Base-by-base conservation (phyloP, 1,140 invertebrate genomes). In the Phortica variegata region DNA sequence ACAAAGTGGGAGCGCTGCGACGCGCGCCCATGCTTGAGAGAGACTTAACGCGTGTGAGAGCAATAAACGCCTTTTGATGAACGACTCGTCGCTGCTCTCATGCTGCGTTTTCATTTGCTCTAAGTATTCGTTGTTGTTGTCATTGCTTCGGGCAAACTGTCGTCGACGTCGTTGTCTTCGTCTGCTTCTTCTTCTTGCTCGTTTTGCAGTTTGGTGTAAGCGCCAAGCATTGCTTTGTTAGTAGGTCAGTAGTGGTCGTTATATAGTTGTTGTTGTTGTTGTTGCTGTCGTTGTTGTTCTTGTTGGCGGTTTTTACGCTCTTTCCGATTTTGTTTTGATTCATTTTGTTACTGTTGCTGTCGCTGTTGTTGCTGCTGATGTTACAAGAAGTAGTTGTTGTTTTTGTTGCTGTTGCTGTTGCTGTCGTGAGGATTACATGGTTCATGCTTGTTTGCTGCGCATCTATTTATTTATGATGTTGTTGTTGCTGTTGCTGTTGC, bases 241-340 rank as follows among this genome's bases (percentile, higher is more conserved):
- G 68, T 72, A 69, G 68, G 68, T 72, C 68, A 72, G 68, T 72
- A 65, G 68, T 72, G 68, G 68, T 60, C 58, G 56, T 57, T 40
- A 50, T n/a, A n/a, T 38, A 37, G 47, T 58, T 58, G 49, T 63
- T 68, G 65, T 49, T 52, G 52, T 51, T 34, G 43, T 13, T 44
- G 8, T 31, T 42, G 33, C 37, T 40, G 17, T 23, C 21, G 19
- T 12, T 40, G 19, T 15, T 6, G 17, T 40, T 2, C 38, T 38
- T 17, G 6, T 34, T 15, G 26, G 12, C 26, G 26, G 6, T 29
- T 43, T 29, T 5, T 43, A 3, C 16, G 13, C 13, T 40, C n/a
- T 21, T 46, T 55, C 36, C 40, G 50, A 37, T 52, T 58, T 58
- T 58, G 51, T 60, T 60, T 60, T 58, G 56, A 58, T 54, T 60